Base-by-base conservation (phyloP, 1,140 invertebrate species). In the Drosophila burlai region DNA sequence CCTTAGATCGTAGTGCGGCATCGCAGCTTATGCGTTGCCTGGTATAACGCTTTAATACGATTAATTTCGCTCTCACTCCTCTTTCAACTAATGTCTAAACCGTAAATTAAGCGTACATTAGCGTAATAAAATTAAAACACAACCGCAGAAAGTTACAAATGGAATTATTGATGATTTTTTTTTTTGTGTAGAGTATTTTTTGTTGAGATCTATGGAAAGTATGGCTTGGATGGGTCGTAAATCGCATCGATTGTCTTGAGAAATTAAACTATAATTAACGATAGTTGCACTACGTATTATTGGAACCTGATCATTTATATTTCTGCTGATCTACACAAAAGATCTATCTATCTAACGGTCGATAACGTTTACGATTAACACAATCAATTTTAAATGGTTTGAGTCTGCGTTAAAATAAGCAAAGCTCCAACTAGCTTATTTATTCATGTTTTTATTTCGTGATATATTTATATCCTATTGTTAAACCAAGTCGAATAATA, bases 41-140 rank as follows among this genome's bases (percentile, higher is more conserved):
- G 58, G 66, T 75, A 75, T 42, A 73, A 73, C 31, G 69, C 69
- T 73, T 73, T 73, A 73, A 73, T 46, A 38, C 29, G 21, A 38
- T 57, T 69, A 55, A 54, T 45, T 43, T 49, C 47, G 42, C 50
- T 72, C 66, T 59, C 65, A 58, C 34, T 9, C 40, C 66, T 52
- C n/a, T 21, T 54, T 43, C 29, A 16, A 52, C 26, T 21, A 29
- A 24, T 66, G 16, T 46, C 11, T 66, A 66, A 62, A 46, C 42
- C 16, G 5, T 34, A 18, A 61, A 10, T 26, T 45, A 63, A 63
- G 52, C 21, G 13, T 54, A 18, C 26, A 29, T 8, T 45, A 54
- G 34, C 50, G 38, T 42, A 74, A 74, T 73, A 74, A 74, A 74
- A 34, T 10, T 13, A 47, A 73, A 73, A 40, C 49, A 52, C 57